These are phyloP conservation scores for Punctoribates punctum DNA, from an alignment of 2,888 invertebrate genomes.

Conservation along the genomic window DNA sequence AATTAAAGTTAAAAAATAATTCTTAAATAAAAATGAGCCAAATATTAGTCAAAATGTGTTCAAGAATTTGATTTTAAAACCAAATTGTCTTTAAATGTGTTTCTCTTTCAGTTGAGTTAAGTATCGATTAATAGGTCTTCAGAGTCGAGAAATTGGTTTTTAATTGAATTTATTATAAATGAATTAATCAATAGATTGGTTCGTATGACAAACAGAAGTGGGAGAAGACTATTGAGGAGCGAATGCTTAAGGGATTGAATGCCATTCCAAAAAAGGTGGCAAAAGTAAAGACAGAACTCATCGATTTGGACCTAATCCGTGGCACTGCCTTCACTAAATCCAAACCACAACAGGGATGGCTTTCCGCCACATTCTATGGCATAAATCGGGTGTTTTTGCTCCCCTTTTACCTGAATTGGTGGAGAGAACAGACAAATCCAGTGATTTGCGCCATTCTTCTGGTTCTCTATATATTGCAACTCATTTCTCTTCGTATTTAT, in stretches of 20 bases:
- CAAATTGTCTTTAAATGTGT: too few species aligned
- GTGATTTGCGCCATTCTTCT: constrained; percentile 67
- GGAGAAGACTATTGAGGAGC: constrained; percentile 91
- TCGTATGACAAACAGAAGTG: constrained; percentile 95
- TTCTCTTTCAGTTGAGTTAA: neutral
- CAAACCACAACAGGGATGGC: constrained; percentile 85
- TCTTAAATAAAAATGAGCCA: too few species aligned
- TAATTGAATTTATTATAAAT: neutral
- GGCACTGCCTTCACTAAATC: constrained; percentile 94
- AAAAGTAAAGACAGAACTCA: constrained; percentile 81
- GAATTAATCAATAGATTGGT: constrained; percentile 65
- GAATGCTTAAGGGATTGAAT: constrained; percentile 75
- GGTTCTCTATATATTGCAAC: constrained; percentile 72
- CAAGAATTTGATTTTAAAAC: too few species aligned
- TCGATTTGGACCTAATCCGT: constrained; percentile 92
- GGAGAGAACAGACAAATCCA: constrained; percentile 67
- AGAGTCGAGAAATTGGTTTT: constrained; percentile 4
- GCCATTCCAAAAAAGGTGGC: constrained; percentile 74
- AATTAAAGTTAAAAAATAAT: too few species aligned
- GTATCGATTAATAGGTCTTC: neutral
- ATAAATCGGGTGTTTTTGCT: constrained; percentile 74
- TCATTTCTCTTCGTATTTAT: constrained; percentile 62
- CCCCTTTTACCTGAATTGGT: constrained; percentile 82
- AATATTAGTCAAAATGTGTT: too few species aligned
- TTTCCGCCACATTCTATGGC: constrained; percentile 77